Evolutionary conservation across 2,797 vertebrate species (phyloP), one percentile per base, ranked within the genome.

Genomic region (Eulemur rubriventer): DNA sequence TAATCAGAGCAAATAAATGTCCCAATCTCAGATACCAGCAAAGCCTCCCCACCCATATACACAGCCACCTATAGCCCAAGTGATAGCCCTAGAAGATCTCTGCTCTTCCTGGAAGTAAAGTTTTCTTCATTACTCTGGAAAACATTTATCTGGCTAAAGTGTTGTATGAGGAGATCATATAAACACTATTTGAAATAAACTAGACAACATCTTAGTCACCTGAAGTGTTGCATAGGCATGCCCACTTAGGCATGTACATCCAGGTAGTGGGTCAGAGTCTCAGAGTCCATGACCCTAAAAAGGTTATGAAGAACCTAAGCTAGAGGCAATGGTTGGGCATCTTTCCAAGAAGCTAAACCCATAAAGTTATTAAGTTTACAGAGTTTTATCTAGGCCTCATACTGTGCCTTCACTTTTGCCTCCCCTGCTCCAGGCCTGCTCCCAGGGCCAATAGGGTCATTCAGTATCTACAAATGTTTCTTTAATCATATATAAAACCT

Each of bases 221-320:
- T 96, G 10, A 87, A 63, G n/a, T n/a, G 94, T 84, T 89, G 48
- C 67, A 97, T 0, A 85, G 85, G 33, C 75, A 79, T 78, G 81
- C 79, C 94, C 78, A n/a, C n/a, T n/a, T n/a, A n/a, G n/a, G n/a
- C n/a, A 33, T 55, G 43, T 85, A n/a, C 46, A 72, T 85, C 69
- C 86, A 93, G 38, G 52, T n/a, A 89, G 61, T 50, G 55, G 94
- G 50, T 87, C 70, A 94, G 85, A 94, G 55, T 91, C 79, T 96
- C 69, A 57, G 70, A 83, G 88, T 76, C 43, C 63, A 93, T 69
- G 75, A 97, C 30, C 83, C 93, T 75, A 85, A 96, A 94, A 94
- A 88, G 78, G 89, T 70, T 57, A 91, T 70, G 52, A 89, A 78
- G 88, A 91, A 72, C 18, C 57, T 89, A 81, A n/a, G 41, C 55